Evolutionary conservation across 2,888 invertebrate species (phyloP), one percentile per base, ranked within the genome.

Genomic region (Euzetes globulus): DNA sequence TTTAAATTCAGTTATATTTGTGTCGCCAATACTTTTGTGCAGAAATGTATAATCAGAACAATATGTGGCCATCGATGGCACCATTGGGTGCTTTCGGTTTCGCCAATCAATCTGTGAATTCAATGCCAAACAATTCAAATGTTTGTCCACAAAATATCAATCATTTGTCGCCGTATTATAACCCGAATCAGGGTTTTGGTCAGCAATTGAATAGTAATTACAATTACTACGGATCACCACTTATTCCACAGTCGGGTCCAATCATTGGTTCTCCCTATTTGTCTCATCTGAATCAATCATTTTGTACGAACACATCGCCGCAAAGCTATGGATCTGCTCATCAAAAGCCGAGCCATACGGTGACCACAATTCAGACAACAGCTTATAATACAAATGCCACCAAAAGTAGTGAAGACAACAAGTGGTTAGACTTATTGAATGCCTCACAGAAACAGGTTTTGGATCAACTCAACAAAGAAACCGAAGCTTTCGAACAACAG

Each of bases 401-500:
- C 15, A 3, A 58, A 4, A 22, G 3, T 9, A 55, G 11, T 25
- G 13, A 27, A 1, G 58, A 27, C 58, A 25, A 58, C 4, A 22
- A 58, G 7, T 73, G 73, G 73, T 37, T 63, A 17, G n/a, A 73
- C 3, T 25, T 52, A 13, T 52, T 73, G 45, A 73, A 73, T 19
- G 47, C 73, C 15, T 25, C 50, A 1, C 65, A 73, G 33, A 52
- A 33, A n/a, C 19, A 41, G 15, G 50, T 47, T 17, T 29, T 73
- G 25, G 50, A 47, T 5, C 72, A 72, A 41, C 63, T 77, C 71
- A 76, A 76, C 41, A 72, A 74, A 22, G 76, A 77, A 60, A 76
- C 77, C 13, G 77, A 78, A 71, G 77, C 76, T 37, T 78, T 78
- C 74, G 78, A 78, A 25, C 19, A 55, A 0, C 83, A 83, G 77